Conservation (phyloP, 2,113 vertebrate genomes). For the Albula goreensis region DNA sequence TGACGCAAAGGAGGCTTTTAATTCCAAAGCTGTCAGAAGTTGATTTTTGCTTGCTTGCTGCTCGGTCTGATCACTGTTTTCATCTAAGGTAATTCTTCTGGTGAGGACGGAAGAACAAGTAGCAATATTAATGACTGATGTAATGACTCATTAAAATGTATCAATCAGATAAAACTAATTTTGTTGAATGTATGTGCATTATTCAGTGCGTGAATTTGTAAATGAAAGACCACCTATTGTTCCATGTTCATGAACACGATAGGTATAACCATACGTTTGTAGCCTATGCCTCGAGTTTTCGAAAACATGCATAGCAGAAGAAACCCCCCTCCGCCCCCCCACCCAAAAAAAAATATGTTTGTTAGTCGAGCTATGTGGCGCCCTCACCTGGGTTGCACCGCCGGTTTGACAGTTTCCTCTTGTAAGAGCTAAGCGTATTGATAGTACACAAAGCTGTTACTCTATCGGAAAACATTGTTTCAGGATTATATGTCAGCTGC, state of each 20-base stretch:
- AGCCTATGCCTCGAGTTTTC: not conserved
- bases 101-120: not conserved
- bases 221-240: no score
- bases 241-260: no score
- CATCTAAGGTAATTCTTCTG: not conserved
- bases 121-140: not conserved
- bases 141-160: no score
- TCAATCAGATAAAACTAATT: no score
- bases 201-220: no score
- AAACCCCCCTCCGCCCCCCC: not conserved
- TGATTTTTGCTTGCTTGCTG: not conserved
- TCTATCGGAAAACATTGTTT: no score
- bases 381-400: conserved; percentile 21
- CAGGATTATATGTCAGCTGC: no score
- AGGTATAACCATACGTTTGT: no score
- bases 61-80: not conserved
- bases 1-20: not conserved
- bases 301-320: not conserved
- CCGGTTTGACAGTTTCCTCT: not conserved
- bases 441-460: no score
- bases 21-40: not conserved
- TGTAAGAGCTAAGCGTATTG: not conserved
- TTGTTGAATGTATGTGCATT: no score
- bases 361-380: conserved; percentile 7
- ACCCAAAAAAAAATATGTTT: not conserved